Base-by-base conservation (phyloP, 92 coral and sea anemone species). In the Blastomussa wellsi region DNA sequence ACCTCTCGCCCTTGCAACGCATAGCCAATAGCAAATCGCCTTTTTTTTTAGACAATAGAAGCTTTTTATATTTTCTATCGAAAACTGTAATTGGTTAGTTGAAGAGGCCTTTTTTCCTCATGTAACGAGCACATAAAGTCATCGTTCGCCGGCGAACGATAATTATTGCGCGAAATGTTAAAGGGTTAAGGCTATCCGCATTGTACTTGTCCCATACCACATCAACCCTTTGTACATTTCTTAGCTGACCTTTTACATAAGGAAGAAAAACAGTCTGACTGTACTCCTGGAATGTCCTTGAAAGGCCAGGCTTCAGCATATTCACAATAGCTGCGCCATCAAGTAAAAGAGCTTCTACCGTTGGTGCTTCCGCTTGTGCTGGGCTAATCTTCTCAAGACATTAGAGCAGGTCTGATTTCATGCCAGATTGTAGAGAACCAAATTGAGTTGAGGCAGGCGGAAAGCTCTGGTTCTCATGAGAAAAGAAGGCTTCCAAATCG, bases 311-410 rank as follows among this genome's bases (percentile, higher is more conserved):
- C 79, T 84, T 91, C 49, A 91, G 87, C 93, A 91, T 93, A 70
- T 93, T 91, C 0, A 91, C 94, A 19, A 87, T 86, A 0, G 93
- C 93, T 32, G 97, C 93, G 55, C 93, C 97, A 38, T 89, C 93
- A 5, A 91, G 72, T 35, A 91, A 36, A n/a, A 93, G 32, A 16
- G 72, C 89, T 26, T 91, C 93, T 24, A 91, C 91, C 2, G 85
- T 29, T 64, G 89, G 93, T 22, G 24, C 57, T 89, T 86, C 74
- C 39, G 86, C 81, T 90, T 76, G 91, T 20, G 52, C 47, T 77
- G 80, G 80, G 15, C 41, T 19, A 80, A 4, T 33, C 85, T 62
- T 90, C 26, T 90, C 90, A 3, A 89, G 86, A 48, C 89, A 83
- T 0, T 74, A 41, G 26, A 92, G 9, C 68, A 89, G 55, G 60